phyloP scores from a whole-genome alignment of 2,888 invertebrate genomes.

The Pandemis corylana region DNA sequence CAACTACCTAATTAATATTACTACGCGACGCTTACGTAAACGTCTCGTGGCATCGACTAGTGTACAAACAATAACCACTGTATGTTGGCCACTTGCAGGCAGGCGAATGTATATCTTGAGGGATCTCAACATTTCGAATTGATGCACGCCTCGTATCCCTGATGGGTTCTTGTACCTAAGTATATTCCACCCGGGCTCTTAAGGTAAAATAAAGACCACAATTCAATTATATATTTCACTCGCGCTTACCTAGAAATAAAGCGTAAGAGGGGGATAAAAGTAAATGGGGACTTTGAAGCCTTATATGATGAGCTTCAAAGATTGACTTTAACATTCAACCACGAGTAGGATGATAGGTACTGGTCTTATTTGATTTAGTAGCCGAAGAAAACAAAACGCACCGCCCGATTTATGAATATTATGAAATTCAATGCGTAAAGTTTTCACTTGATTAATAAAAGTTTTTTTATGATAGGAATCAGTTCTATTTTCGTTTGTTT shows the following conservation, averaged over 20 bases:
- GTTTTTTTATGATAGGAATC: no score
- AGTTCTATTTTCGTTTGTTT: background rate
- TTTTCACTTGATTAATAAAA: background rate
- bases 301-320: background rate
- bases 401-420: background rate
- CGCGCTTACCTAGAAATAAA: constrained; percentile 18
- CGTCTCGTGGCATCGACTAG: background rate
- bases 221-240: constrained; percentile 24
- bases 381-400: background rate
- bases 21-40: background rate
- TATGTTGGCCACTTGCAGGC: background rate
- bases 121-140: background rate
- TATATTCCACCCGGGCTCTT: constrained; percentile 19
- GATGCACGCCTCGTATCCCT: background rate
- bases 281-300: background rate
- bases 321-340: background rate
- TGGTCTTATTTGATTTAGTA: background rate
- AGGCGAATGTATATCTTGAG: background rate
- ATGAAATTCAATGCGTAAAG: background rate
- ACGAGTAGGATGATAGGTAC: background rate
- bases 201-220: constrained; percentile 18
- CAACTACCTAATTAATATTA: constrained; percentile 1
- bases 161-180: constrained; percentile 9
- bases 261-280: background rate
- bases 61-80: background rate